Percentiles rank a stretch among this genome's conserved stretches.
Conservation (phyloP, 2,113 vertebrate genomes). For the Pangasianodon hypophthalmus region DNA sequence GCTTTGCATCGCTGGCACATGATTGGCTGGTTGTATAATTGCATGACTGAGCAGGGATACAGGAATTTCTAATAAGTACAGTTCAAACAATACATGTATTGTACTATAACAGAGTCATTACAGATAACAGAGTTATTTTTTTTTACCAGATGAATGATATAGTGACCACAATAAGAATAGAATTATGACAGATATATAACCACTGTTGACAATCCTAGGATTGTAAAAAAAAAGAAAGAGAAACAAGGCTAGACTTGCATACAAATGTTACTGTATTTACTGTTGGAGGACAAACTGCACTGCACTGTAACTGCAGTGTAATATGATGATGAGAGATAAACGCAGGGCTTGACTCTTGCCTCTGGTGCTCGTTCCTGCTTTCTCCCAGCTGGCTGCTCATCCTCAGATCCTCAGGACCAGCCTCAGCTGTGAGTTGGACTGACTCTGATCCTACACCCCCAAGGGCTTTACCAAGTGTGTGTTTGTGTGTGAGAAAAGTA, state of each 20-base stretch:
- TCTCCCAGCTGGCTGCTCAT: conserved; percentile 27
- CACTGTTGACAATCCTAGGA: background rate
- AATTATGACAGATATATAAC: background rate
- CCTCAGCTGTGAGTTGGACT: background rate
- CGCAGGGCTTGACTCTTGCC: background rate
- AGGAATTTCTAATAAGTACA: no score
- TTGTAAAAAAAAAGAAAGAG: background rate
- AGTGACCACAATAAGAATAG: background rate
- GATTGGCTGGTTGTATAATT: no score
- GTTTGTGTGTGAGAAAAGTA: background rate
- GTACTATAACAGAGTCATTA: no score
- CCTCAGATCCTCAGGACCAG: conserved; percentile 19
- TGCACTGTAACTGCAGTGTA: background rate
- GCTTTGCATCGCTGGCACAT: no score
- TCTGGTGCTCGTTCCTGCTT: background rate
- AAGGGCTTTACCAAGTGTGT: background rate
- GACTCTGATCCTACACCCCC: background rate
- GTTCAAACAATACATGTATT: no score
- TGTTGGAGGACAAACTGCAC: background rate
- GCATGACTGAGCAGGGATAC: no score
- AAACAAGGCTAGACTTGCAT: background rate
- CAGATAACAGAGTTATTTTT: no score
- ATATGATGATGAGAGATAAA: background rate
- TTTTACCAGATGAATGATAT: background rate
- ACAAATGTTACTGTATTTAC: background rate